A percentile compares a stretch with the other conserved stretches of the same genome.
These are phyloP conservation scores for Eristalis tenax DNA, from an alignment of 2,888 invertebrate species.

Conservation along the genomic window DNA sequence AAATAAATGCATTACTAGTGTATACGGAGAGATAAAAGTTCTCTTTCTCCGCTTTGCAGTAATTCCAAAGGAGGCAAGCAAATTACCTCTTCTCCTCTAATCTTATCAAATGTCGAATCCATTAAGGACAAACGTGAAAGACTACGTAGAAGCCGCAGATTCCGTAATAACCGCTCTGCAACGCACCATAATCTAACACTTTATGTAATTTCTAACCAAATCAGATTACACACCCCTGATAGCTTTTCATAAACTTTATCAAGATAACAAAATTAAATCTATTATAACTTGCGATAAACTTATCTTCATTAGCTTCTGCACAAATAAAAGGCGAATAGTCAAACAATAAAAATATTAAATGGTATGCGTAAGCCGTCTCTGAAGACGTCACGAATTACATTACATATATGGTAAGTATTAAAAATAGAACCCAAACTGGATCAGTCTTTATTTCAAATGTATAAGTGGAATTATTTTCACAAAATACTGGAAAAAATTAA, in stretches of 20 bases:
- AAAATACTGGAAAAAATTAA: background rate
- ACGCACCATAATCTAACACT: background rate
- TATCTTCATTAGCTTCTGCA: background rate
- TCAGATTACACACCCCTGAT: background rate
- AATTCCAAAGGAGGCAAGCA: background rate
- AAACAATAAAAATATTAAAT: constrained; percentile 1
- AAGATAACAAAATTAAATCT: background rate
- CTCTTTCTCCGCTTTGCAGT: no score
- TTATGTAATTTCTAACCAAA: background rate
- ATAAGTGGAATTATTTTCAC: background rate
- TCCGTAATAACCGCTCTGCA: background rate
- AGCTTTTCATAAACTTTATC: background rate
- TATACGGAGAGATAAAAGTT: no score
- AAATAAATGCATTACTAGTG: no score
- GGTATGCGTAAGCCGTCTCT: background rate
- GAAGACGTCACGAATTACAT: background rate
- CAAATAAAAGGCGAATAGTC: background rate
- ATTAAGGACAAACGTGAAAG: background rate
- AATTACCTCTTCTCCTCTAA: background rate
- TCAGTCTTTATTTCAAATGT: background rate
- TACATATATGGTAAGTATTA: background rate
- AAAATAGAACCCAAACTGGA: constrained; percentile 13
- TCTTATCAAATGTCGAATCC: background rate
- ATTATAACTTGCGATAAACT: constrained; percentile 7
- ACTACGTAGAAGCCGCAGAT: background rate